These are phyloP conservation scores for Acanthornis magna DNA, from an alignment of 2,797 vertebrate species.

Conservation along the genomic window DNA sequence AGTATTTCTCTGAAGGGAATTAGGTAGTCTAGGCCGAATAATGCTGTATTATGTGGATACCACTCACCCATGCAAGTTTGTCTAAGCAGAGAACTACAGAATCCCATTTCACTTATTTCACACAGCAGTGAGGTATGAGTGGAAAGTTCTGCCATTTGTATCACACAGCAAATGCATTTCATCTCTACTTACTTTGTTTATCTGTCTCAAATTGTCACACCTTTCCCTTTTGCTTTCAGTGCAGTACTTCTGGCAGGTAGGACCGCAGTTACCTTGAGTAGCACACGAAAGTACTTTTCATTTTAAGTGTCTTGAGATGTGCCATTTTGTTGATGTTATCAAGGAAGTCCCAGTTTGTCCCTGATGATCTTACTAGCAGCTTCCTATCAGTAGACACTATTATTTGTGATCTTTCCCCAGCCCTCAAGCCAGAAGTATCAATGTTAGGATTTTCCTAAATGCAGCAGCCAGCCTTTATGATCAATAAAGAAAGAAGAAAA, in stretches of 20 bases:
- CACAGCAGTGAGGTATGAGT: neutral
- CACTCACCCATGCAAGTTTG: neutral
- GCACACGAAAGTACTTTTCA: neutral
- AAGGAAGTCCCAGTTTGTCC: neutral
- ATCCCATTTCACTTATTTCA: neutral
- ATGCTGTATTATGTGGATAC: fast-evolving
- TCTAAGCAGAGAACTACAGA: neutral
- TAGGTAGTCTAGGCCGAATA: neutral
- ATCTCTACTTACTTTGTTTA: neutral
- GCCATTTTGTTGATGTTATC: neutral
- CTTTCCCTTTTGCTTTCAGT: neutral
- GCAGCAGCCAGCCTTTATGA: neutral
- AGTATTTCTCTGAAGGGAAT: neutral
- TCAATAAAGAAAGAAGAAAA: neutral
- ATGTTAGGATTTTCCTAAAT: neutral
- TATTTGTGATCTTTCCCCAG: neutral
- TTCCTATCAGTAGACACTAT: neutral
- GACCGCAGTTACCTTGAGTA: neutral
- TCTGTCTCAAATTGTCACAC: neutral
- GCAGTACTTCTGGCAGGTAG: neutral
- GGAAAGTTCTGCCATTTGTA: neutral
- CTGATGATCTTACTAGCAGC: neutral
- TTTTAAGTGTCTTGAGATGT: neutral
- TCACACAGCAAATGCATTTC: neutral
- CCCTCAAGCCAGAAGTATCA: neutral